Evolutionary conservation across 2,888 invertebrate species (phyloP).

Genomic region (Diarsia mendica): DNA sequence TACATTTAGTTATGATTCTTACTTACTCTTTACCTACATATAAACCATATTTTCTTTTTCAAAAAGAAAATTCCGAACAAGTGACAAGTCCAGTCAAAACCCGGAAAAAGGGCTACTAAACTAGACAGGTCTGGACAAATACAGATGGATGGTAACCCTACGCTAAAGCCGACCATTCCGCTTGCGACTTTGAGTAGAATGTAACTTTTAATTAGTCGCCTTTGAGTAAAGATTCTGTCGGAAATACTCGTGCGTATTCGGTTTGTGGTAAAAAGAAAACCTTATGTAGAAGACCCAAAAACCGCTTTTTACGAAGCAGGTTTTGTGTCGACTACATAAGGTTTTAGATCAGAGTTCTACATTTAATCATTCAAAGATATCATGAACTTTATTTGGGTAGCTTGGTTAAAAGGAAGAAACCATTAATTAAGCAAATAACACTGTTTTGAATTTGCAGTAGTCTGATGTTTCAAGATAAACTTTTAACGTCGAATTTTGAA

Average conservation of each 20-base stretch:
- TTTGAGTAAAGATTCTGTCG: conserved; percentile 20
- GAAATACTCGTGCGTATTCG: conserved; percentile 6
- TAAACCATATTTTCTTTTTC: background rate
- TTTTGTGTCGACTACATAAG: conserved; percentile 1
- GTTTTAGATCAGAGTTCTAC: conserved; percentile 1
- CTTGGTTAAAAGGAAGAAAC: conserved; percentile 1
- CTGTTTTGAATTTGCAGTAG: background rate
- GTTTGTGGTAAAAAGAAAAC: conserved; percentile 17
- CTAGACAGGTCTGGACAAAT: background rate
- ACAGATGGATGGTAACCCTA: background rate
- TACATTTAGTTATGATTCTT: background rate
- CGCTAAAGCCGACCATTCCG: conserved; percentile 26
- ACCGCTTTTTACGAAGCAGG: background rate
- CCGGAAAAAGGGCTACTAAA: background rate
- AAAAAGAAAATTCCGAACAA: background rate
- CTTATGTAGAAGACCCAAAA: too few species aligned
- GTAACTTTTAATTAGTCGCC: conserved; percentile 52
- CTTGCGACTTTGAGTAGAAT: conserved; percentile 14
- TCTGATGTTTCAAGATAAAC: background rate
- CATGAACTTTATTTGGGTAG: conserved; percentile 5
- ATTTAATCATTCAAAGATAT: background rate
- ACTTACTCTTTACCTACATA: too few species aligned
- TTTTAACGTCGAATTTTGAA: background rate
- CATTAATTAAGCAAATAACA: background rate
- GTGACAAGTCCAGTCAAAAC: background rate